Percentiles rank a stretch among this genome's conserved stretches.
Evolutionary conservation across 2,797 vertebrate species (phyloP).

Genomic region (Argyrosomus regius): DNA sequence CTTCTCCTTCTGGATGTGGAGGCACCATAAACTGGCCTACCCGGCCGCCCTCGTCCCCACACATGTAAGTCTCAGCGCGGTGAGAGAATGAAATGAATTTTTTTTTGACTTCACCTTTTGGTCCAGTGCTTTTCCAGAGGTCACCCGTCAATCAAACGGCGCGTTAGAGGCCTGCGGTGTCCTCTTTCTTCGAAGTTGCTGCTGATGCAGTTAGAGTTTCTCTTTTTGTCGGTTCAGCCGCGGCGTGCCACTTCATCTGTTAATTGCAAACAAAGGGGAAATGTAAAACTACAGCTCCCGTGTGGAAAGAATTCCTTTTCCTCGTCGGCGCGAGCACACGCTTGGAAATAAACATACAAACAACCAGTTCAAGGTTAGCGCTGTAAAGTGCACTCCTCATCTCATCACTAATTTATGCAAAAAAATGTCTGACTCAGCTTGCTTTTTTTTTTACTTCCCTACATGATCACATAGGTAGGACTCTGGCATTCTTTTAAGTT

Average conservation of each 20-base stretch:
- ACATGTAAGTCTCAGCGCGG: conserved; percentile 88
- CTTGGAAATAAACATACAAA: not conserved
- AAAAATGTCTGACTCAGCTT: conserved; percentile 1
- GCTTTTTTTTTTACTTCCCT: not conserved
- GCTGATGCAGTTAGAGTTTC: conserved; percentile 59
- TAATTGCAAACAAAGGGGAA: conserved; percentile 55
- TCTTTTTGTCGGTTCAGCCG: conserved; percentile 50
- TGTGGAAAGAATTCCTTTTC: not conserved
- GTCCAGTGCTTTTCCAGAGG: conserved; percentile 7
- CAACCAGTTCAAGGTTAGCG: not conserved
- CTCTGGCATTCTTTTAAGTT: not conserved
- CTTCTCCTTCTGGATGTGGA: conserved; percentile 98
- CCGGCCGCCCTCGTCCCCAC: conserved; percentile 97
- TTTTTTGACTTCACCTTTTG: not conserved
- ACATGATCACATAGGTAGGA: not conserved
- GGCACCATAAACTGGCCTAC: conserved; percentile 98
- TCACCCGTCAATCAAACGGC: conserved; percentile 43
- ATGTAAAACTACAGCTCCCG: conserved; percentile 36
- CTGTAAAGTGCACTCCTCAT: not conserved
- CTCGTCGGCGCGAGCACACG: not conserved
- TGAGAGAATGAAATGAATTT: not conserved
- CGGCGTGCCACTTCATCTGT: conserved; percentile 16
- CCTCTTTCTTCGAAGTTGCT: conserved; percentile 52
- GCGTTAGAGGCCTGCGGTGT: conserved; percentile 19
- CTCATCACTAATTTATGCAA: not conserved